phyloP scores from a whole-genome alignment of 2,888 invertebrate species.

The Gasteruption jaculator region DNA sequence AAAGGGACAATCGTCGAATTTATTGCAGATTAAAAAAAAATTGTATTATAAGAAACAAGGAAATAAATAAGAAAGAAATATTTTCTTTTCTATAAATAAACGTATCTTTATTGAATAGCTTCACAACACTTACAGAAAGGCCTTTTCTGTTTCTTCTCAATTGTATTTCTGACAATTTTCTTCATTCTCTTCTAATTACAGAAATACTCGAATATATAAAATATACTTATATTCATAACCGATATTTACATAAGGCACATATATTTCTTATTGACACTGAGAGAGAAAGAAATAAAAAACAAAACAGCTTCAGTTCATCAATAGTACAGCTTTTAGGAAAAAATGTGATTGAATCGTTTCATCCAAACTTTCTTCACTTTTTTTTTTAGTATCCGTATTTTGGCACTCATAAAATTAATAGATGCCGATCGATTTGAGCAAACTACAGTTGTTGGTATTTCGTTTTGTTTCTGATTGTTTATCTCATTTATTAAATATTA shows the following conservation, averaged over 20 bases:
- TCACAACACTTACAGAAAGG: constrained; percentile 36
- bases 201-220: constrained; percentile 21
- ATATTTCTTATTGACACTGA: constrained; percentile 24
- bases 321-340: too few species aligned
- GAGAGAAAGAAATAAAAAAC: background rate
- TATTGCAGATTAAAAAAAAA: constrained; percentile 19
- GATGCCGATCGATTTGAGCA: too few species aligned
- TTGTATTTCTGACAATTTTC: constrained; percentile 23
- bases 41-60: too few species aligned
- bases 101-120: constrained; percentile 44
- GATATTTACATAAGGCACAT: constrained; percentile 38
- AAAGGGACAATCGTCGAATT: constrained; percentile 9
- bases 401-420: too few species aligned
- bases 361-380: too few species aligned
- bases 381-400: too few species aligned
- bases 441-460: too few species aligned
- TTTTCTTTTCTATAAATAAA: constrained; percentile 47
- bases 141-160: constrained; percentile 30
- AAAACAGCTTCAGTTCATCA: too few species aligned
- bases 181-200: constrained; percentile 21
- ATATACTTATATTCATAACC: constrained; percentile 35
- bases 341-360: too few species aligned
- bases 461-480: too few species aligned
- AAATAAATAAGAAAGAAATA: too few species aligned
- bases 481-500: too few species aligned